Conservation (phyloP, 2,797 vertebrate genomes). For the Smutsia gigantea region DNA sequence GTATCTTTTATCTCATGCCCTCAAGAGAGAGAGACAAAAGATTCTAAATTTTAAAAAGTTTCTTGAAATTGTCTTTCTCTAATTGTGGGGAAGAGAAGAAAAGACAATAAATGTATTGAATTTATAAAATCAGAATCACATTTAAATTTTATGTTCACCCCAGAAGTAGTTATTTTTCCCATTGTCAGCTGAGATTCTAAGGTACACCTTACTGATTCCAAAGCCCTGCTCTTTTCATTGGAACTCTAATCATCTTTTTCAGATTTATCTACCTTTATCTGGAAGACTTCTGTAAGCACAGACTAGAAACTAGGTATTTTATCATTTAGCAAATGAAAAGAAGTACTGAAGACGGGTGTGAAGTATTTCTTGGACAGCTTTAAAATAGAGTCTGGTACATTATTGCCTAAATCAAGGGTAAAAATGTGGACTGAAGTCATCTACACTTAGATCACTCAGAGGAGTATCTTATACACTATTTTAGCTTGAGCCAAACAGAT, state of each 20-base stretch:
- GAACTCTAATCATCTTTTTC: neutral
- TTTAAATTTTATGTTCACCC: neutral
- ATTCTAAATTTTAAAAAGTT: slow-evolving; percentile 1
- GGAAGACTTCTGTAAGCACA: neutral
- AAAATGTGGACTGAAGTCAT: neutral
- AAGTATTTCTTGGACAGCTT: neutral
- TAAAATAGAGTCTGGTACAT: neutral
- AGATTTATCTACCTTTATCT: neutral
- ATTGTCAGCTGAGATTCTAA: slow-evolving; percentile 33
- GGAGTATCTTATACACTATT: neutral
- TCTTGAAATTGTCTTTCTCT: neutral
- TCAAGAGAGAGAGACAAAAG: slow-evolving; percentile 1
- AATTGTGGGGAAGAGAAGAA: neutral
- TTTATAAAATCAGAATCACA: slow-evolving; percentile 42
- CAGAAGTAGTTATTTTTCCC: neutral
- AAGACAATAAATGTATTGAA: neutral
- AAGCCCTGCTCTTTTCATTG: neutral
- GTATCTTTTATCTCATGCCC: slow-evolving; percentile 2
- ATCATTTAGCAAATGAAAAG: slow-evolving; percentile 39
- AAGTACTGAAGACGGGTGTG: neutral
- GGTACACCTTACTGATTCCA: neutral
- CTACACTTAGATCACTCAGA: neutral
- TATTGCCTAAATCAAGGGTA: neutral
- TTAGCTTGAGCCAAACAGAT: neutral
- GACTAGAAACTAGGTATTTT: neutral